A percentile compares a stretch with the other conserved stretches of the same genome.
Evolutionary conservation across 2,113 vertebrate genomes (phyloP).

Genomic region (Nipponia nippon): DNA sequence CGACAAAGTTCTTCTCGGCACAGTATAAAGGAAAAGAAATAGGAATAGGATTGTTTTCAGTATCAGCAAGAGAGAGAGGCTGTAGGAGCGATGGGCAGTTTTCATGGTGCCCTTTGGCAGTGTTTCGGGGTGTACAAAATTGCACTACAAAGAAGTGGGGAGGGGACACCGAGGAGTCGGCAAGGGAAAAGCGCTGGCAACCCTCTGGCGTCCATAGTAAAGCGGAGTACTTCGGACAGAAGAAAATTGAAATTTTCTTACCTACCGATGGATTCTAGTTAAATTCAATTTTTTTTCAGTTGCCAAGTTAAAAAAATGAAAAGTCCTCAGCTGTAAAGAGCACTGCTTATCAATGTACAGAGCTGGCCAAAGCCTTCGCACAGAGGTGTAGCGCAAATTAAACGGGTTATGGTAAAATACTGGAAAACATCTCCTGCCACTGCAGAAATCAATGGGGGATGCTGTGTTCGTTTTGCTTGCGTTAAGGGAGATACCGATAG

Average conservation of each 20-base stretch:
- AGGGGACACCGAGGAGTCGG: background rate
- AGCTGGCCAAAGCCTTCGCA: background rate
- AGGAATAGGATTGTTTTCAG: background rate
- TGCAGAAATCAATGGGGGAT: background rate
- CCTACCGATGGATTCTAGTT: background rate
- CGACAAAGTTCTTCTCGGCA: accelerated
- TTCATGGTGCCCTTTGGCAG: background rate
- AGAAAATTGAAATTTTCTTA: background rate
- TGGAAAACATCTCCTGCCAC: background rate
- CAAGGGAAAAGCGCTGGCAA: background rate
- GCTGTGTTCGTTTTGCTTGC: background rate
- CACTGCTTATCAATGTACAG: accelerated
- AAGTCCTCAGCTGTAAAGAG: background rate
- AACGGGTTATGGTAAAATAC: background rate
- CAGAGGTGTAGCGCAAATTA: background rate
- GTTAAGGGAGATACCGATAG: accelerated
- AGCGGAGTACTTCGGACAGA: background rate
- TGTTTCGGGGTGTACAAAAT: background rate
- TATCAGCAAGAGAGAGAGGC: background rate
- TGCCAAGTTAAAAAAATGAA: accelerated
- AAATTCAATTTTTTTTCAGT: background rate
- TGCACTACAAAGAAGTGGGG: background rate
- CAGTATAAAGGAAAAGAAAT: background rate
- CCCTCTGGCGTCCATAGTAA: background rate
- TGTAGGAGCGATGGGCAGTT: too few species aligned